These are phyloP conservation scores for Epizoanthus rinbou DNA, from an alignment of 92 coral and sea anemone species.

Conservation along the genomic window DNA sequence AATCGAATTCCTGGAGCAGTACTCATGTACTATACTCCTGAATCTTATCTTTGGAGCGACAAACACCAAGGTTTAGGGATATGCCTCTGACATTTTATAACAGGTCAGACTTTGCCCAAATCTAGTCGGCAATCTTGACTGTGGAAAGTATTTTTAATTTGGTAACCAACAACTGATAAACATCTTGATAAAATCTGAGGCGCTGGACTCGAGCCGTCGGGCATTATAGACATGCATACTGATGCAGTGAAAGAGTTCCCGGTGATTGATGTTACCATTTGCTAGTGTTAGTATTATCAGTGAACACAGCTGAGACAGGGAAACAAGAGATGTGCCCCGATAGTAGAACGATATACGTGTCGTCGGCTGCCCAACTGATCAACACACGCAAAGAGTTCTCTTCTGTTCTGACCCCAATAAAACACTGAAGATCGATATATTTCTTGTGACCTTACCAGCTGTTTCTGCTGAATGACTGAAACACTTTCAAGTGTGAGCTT, in stretches of 20 bases:
- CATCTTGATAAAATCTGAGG: conserved; percentile 37
- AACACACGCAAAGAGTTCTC: conserved; percentile 33
- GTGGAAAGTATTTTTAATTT: conserved; percentile 29
- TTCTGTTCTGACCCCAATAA: conserved; percentile 15
- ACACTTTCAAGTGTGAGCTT: not conserved
- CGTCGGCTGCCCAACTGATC: not conserved
- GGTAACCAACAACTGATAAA: conserved; percentile 13
- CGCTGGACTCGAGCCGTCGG: not conserved
- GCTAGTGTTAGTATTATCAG: conserved; percentile 26
- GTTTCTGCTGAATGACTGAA: conserved; percentile 1
- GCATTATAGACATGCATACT: not conserved
- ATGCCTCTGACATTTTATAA: not conserved
- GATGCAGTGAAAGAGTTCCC: not conserved
- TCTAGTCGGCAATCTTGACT: not conserved
- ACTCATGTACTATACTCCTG: too few relatives aligned
- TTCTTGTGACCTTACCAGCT: conserved; percentile 12
- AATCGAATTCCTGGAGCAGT: not conserved
- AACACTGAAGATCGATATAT: not conserved
- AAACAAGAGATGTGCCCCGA: conserved; percentile 4
- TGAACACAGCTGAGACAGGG: conserved; percentile 22
- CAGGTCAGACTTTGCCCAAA: not conserved
- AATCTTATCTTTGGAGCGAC: too few relatives aligned
- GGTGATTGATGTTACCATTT: conserved; percentile 18
- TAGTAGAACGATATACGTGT: conserved; percentile 15
- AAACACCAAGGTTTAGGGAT: not conserved